These are phyloP conservation scores for Helostoma temminkii DNA, from an alignment of 2,797 vertebrate genomes.

Conservation along the genomic window DNA sequence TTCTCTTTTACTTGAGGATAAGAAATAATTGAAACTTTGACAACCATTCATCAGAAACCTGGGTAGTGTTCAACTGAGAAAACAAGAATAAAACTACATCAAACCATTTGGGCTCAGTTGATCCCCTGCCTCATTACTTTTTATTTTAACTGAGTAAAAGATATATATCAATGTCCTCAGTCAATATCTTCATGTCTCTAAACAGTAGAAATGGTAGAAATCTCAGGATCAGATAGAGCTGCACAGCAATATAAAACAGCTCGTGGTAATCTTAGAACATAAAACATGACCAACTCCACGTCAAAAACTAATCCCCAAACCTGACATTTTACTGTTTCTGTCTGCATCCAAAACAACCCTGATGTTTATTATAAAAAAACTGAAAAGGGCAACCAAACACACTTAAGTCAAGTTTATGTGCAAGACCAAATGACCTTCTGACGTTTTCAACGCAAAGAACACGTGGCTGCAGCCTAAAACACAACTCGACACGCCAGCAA, in stretches of 20 bases:
- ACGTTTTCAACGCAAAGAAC: slow-evolving; percentile 16
- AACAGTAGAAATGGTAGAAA: slow-evolving; percentile 26
- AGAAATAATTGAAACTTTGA: no score
- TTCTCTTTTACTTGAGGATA: no score
- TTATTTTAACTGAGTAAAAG: slow-evolving; percentile 12
- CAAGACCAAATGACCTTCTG: slow-evolving; percentile 15
- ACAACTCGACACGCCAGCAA: slow-evolving; percentile 21
- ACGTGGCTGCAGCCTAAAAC: slow-evolving; percentile 20
- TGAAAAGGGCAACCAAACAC: not conserved
- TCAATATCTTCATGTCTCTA: slow-evolving; percentile 7
- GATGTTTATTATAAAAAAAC: not conserved
- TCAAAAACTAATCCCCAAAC: slow-evolving; percentile 17
- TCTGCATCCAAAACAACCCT: slow-evolving; percentile 5
- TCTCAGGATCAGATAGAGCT: slow-evolving; percentile 31
- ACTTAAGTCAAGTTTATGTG: not conserved
- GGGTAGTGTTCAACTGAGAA: not conserved
- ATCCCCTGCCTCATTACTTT: not conserved
- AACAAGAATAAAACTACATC: not conserved
- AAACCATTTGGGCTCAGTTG: not conserved
- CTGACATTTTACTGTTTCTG: slow-evolving; percentile 21
- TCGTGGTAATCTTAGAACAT: slow-evolving; percentile 37
- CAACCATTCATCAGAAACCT: slow-evolving; percentile 5
- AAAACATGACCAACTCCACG: slow-evolving; percentile 27
- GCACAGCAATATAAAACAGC: slow-evolving; percentile 42
- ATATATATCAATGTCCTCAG: slow-evolving; percentile 2